phyloP scores from a whole-genome alignment of 2,113 vertebrate species.

The Acrocephalus kingi region DNA sequence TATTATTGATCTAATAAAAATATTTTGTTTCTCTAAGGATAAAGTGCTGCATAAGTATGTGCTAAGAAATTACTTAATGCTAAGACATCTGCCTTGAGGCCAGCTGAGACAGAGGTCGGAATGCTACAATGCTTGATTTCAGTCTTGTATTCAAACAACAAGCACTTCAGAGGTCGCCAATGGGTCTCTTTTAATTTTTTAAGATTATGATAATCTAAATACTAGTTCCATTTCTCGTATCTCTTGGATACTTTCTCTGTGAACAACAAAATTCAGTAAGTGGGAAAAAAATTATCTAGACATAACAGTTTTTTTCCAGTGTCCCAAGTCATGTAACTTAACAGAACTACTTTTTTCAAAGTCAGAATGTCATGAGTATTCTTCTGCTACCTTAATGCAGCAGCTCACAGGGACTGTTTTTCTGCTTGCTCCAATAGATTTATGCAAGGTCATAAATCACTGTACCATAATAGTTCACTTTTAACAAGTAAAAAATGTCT shows the following conservation, averaged over 20 bases:
- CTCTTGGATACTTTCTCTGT: not conserved
- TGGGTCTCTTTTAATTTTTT: not conserved
- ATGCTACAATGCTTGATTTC: not conserved
- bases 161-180: not conserved
- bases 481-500: slow-evolving; percentile 69
- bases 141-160: not conserved
- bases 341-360: not conserved
- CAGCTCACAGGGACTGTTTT: slow-evolving; percentile 16
- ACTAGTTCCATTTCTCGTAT: not conserved
- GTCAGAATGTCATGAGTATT: not conserved
- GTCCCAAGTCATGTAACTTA: not conserved
- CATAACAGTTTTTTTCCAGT: not conserved
- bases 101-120: not conserved
- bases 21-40: not conserved
- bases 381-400: slow-evolving; percentile 18
- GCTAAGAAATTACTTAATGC: not conserved
- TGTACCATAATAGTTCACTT: slow-evolving; percentile 39
- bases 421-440: slow-evolving; percentile 36
- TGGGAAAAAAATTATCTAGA: not conserved
- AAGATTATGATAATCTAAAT: not conserved
- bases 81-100: not conserved
- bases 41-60: not conserved
- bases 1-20: not conserved
- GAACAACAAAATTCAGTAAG: not conserved
- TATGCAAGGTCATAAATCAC: slow-evolving; percentile 66